These are phyloP conservation scores for Gonatopus flavifemur DNA, from an alignment of 1,140 invertebrate species.

Conservation along the genomic window DNA sequence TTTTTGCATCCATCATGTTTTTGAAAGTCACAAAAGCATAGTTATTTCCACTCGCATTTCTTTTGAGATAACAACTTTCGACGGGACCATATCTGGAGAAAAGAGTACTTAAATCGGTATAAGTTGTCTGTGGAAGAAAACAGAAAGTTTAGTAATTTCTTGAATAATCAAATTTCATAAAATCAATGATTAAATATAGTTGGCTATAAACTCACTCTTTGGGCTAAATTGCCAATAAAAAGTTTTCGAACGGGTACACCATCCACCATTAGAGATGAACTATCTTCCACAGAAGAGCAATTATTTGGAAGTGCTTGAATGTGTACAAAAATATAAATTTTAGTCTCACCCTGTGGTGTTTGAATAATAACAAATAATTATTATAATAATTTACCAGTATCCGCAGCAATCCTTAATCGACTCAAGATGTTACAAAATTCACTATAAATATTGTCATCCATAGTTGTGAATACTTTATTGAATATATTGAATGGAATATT, in stretches of 20 bases:
- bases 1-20: conserved; percentile 31
- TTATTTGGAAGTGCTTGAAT: too few relatives aligned
- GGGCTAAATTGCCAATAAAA: conserved; percentile 50
- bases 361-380: too few relatives aligned
- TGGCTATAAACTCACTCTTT: conserved; percentile 39
- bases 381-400: too few relatives aligned
- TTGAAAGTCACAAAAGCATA: conserved; percentile 51
- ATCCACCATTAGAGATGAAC: too few relatives aligned
- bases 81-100: conserved; percentile 48
- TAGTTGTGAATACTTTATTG: too few relatives aligned
- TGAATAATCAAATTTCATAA: conserved; percentile 6
- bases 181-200: background rate
- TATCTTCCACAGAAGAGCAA: too few relatives aligned
- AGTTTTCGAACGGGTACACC: conserved; percentile 49
- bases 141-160: background rate
- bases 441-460: too few relatives aligned
- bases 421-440: too few relatives aligned
- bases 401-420: too few relatives aligned
- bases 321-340: too few relatives aligned
- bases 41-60: conserved; percentile 40
- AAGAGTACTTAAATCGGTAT: conserved; percentile 38
- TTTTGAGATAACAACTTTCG: conserved; percentile 45
- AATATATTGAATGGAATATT: too few relatives aligned
- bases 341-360: too few relatives aligned
- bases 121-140: conserved; percentile 41